phyloP scores from a whole-genome alignment of 2,888 invertebrate species.

The Clusia tigrina region DNA sequence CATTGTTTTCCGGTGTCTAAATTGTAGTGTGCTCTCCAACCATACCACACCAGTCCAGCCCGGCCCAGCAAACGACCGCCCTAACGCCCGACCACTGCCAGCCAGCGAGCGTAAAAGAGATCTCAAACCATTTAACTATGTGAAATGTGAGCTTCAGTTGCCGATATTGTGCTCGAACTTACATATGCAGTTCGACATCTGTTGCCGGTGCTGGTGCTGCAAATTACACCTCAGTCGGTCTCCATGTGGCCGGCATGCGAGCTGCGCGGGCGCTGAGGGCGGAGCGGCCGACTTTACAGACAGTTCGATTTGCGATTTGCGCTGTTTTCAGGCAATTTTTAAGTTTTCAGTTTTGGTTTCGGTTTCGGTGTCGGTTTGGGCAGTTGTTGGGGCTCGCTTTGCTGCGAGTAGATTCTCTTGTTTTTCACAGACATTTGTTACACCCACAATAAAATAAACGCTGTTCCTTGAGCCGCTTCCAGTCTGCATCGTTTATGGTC shows the following conservation, averaged over 20 bases:
- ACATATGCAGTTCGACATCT: slow-evolving; percentile 36
- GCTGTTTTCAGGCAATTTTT: slow-evolving; percentile 22
- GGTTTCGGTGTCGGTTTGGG: too few relatives aligned
- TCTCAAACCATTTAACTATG: slow-evolving; percentile 40
- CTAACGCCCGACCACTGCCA: too few relatives aligned
- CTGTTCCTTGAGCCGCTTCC: slow-evolving; percentile 29
- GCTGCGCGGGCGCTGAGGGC: background rate
- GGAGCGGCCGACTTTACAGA: slow-evolving; percentile 11
- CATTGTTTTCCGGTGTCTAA: slow-evolving; percentile 64
- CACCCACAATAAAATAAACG: slow-evolving; percentile 63
- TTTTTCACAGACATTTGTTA: slow-evolving; percentile 47
- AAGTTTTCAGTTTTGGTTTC: slow-evolving; percentile 33
- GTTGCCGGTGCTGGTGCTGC: slow-evolving; percentile 21
- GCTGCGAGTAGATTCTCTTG: too few relatives aligned
- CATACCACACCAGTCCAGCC: too few relatives aligned
- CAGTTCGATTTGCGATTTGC: slow-evolving; percentile 30
- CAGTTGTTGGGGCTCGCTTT: too few relatives aligned
- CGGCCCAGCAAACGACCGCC: background rate
- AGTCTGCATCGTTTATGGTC: slow-evolving; percentile 17
- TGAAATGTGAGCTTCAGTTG: slow-evolving; percentile 35
- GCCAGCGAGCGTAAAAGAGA: slow-evolving; percentile 43
- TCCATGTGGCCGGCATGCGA: background rate
- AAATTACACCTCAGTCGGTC: slow-evolving; percentile 17
- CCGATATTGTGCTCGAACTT: slow-evolving; percentile 34
- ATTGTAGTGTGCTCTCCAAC: slow-evolving; percentile 42